Evolutionary conservation across 2,113 vertebrate species (phyloP), one percentile per base, ranked within the genome.

Genomic region (Lota lota): DNA sequence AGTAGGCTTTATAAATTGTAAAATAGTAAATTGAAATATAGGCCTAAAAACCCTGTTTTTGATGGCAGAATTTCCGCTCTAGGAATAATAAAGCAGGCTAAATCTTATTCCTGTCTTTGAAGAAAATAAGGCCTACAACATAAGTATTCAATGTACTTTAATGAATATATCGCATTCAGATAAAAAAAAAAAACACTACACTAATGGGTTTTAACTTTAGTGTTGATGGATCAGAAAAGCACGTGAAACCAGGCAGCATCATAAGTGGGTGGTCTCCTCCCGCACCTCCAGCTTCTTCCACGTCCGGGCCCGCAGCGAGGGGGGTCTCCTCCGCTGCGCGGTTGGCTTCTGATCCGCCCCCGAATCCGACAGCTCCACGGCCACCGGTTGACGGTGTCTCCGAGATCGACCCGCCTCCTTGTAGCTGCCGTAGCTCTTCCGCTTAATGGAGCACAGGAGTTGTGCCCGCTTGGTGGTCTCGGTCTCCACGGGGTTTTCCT

Each of bases 371-470:
- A 57, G 63, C 1, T 80, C 83, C 53, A 14, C 78, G 10, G 17
- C 0, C 76, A 73, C 67, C 0, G 7, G 58, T 47, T 73, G 68
- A 1, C 78, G 68, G 63, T 81, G 79, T 47, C 83, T 79, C 40
- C 82, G 63, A 53, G 78, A 67, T 0, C 51, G 83, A 10, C 81
- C 1, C 0, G 16, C 70, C 22, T 73, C 50, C 6, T 75, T 64
- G 58, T 50, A 53, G 20, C 19, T 71, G n/a, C 20, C n/a, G 76
- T 83, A 88, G 81, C 87, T 82, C 75, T 75, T 95, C 53, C 91
- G 89, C 76, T 98, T 98, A 85, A 98, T 96, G 84, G 89, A 88
- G 6, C 93, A 91, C 73, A 98, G 82, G n/a, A 92, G 84, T 71
- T 5, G 83, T 69, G 94, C 95, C 85, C 96, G 92, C 74, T 83